These are phyloP conservation scores for Gambusia affinis DNA, from an alignment of 2,113 vertebrate genomes.

Conservation along the genomic window DNA sequence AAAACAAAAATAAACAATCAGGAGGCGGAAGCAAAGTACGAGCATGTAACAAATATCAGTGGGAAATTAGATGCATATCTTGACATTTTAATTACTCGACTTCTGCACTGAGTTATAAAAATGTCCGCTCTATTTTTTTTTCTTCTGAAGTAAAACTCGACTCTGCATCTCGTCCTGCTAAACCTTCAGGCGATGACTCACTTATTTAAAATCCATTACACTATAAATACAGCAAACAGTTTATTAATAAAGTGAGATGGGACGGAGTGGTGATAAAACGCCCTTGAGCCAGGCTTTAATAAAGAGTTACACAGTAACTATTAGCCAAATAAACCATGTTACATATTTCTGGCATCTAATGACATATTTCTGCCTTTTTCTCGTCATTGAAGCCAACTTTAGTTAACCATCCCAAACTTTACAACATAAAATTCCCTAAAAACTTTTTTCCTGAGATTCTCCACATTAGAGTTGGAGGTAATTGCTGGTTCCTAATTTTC, in stretches of 20 bases:
- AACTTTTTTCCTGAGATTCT: background rate
- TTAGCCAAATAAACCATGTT: background rate
- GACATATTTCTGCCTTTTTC: background rate
- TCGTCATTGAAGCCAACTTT: background rate
- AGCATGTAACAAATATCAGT: too few relatives aligned
- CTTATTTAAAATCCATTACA: background rate
- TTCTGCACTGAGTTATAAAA: background rate
- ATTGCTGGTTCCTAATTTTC: background rate
- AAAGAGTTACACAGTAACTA: background rate
- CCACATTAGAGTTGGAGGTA: background rate
- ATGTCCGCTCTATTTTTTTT: background rate
- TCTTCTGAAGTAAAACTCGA: background rate
- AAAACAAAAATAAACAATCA: too few relatives aligned
- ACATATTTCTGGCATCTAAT: too few relatives aligned
- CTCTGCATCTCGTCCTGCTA: background rate
- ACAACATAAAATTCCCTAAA: background rate
- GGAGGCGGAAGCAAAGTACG: too few relatives aligned
- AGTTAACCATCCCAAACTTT: background rate
- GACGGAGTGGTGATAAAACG: background rate
- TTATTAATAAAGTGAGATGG: background rate
- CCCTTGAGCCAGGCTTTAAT: background rate
- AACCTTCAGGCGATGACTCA: background rate
- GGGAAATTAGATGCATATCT: background rate
- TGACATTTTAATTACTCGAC: background rate
- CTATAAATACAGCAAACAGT: background rate